Percentiles rank a stretch among this genome's conserved stretches.
phyloP scores from a whole-genome alignment of 1,140 invertebrate genomes.

The Steinernema feltiae region DNA sequence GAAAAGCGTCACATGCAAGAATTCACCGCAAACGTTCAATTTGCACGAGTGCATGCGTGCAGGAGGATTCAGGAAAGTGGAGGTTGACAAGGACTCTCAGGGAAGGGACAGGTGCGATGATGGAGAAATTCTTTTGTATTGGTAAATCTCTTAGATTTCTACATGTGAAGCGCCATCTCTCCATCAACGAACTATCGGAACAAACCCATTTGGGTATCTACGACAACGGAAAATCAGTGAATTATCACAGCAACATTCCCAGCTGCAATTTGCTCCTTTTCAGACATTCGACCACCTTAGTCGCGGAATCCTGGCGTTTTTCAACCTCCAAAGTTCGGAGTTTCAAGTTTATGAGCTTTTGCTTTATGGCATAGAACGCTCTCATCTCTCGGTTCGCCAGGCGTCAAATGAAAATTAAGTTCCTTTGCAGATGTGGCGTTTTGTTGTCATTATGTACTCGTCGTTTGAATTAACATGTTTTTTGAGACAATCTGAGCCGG shows the following conservation, averaged over 20 bases:
- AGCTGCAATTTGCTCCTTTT: neutral
- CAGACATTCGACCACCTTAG: neutral
- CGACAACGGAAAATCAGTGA: neutral
- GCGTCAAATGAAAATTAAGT: neutral
- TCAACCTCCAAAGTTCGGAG: neutral
- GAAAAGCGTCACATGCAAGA: neutral
- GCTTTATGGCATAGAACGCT: neutral
- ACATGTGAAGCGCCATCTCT: neutral
- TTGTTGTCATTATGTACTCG: no score
- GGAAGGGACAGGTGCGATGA: neutral
- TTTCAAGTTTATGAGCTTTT: neutral
- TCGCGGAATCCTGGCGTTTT: neutral
- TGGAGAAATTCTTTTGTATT: no score
- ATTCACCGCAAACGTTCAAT: neutral
- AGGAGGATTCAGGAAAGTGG: constrained; percentile 1
- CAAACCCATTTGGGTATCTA: neutral
- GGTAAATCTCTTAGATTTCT: neutral
- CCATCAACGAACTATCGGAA: neutral
- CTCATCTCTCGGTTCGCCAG: neutral
- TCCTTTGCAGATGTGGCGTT: neutral
- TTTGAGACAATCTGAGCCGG: no score
- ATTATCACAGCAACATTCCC: neutral
- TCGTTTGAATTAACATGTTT: no score
- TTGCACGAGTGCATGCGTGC: neutral
- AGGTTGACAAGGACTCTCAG: neutral